Evolutionary conservation across 1,140 invertebrate genomes (phyloP), one percentile per base, ranked within the genome.

Genomic region (Saccostrea cuccullata): DNA sequence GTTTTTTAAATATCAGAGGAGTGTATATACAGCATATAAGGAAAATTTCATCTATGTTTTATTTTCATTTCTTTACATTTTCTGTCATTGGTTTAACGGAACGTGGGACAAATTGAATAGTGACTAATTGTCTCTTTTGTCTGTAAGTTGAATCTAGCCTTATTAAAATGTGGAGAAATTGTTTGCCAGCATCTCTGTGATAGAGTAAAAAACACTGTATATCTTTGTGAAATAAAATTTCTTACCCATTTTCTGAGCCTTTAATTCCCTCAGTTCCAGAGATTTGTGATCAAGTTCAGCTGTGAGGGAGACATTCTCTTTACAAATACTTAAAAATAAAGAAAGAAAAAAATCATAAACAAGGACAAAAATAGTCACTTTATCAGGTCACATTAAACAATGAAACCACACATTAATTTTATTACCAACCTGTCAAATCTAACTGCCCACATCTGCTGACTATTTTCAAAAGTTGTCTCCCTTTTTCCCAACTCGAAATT

Each of bases 231-330:
- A 73, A 30, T 15, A 64, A 20, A 64, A 64, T n/a, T n/a, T 90
- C 90, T 89, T 88, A 94, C 94, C 92, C 77, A 91, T 91, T 85
- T 94, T 94, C 26, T 93, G 91, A 36, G 93, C 90, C 60, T 91
- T 88, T 20, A 92, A 67, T 91, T 91, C 89, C 26, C 91, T 85
- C 17, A 94, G 87, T 70, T 93, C 92, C 86, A 93, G 91, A 30
- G 91, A 91, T 77, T 90, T 90, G 20, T 90, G 73, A 77, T 94
- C 93, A 8, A 94, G 86, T 17, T 88, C 86, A 8, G 89, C 87
- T 67, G 90, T 91, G 17, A 94, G 88, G 15, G 84, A 36, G n/a
- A 86, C 91, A 91, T 94, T 94, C 56, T 94, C 94, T 88, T 90
- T 91, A 83, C 94, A 94, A 20, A 93, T 92, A 87, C 94, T 94